Evolutionary conservation across 2,888 invertebrate species (phyloP).

Genomic region (Rhingia rostrata): DNA sequence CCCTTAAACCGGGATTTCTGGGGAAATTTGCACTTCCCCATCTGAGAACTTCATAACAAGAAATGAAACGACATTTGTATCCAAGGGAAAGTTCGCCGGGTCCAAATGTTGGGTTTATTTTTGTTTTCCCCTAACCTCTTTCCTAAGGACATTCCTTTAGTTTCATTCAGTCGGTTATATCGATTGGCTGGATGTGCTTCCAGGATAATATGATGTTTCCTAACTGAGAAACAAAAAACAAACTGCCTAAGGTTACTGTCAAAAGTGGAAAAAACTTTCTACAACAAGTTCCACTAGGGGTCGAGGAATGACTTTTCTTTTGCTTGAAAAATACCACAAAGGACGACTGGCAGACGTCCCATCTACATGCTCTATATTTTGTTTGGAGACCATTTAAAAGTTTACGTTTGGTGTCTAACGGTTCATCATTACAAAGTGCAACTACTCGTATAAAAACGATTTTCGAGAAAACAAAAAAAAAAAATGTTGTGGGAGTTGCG

Average conservation of each 20-base stretch:
- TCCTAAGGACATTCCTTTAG: conserved; percentile 35
- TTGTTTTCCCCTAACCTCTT: conserved; percentile 14
- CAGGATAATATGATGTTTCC: conserved; percentile 5
- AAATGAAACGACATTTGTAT: not conserved
- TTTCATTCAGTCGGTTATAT: not conserved
- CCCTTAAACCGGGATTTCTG: not conserved
- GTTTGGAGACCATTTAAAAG: conserved; percentile 54
- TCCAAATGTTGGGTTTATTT: conserved; percentile 20
- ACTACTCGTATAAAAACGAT: conserved; percentile 37
- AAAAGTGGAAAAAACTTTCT: not conserved
- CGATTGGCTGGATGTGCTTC: not conserved
- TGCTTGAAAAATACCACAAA: conserved; percentile 14
- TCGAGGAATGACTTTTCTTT: not conserved
- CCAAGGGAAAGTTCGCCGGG: not conserved
- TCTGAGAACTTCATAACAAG: not conserved
- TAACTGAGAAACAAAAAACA: conserved; percentile 43
- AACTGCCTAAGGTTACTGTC: conserved; percentile 20
- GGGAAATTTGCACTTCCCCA: not conserved
- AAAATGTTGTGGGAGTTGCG: conserved; percentile 9
- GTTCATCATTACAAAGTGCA: conserved; percentile 21
- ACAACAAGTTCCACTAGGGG: not conserved
- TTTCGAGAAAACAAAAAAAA: not conserved
- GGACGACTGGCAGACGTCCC: conserved; percentile 19
- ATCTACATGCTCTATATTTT: conserved; percentile 26
- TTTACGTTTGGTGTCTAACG: conserved; percentile 32